phyloP scores from a whole-genome alignment of 2,113 vertebrate genomes.

The Pollachius pollachius region DNA sequence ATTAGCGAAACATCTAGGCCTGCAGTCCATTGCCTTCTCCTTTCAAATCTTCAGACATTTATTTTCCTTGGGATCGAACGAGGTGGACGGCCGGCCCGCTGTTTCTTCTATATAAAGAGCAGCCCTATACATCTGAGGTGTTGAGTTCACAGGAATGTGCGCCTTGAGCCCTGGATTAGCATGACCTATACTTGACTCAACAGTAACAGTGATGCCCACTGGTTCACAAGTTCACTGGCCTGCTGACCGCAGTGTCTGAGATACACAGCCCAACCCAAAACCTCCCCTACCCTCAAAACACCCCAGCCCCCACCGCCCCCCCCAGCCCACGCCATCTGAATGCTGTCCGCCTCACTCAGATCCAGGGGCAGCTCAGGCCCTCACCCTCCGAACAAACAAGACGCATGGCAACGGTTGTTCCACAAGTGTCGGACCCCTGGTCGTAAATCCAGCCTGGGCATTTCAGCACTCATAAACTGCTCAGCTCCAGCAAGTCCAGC shows the following conservation, averaged over 20 bases:
- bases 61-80: slow-evolving; percentile 6
- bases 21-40: neutral
- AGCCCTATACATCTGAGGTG: slow-evolving; percentile 50
- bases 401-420: slow-evolving; percentile 3
- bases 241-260: slow-evolving; percentile 44
- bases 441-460: slow-evolving; percentile 54
- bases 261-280: slow-evolving; percentile 1
- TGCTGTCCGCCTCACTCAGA: neutral
- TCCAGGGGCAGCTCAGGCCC: neutral
- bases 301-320: slow-evolving; percentile 5
- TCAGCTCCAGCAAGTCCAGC: slow-evolving; percentile 42
- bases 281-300: slow-evolving; percentile 4
- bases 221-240: slow-evolving; percentile 55
- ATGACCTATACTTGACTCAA: slow-evolving; percentile 61
- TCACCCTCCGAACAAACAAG: slow-evolving; percentile 3
- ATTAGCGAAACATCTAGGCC: too few species aligned
- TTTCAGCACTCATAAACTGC: slow-evolving; percentile 51
- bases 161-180: slow-evolving; percentile 56
- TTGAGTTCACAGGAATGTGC: slow-evolving; percentile 47
- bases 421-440: slow-evolving; percentile 33
- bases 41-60: neutral
- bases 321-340: neutral
- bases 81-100: neutral
- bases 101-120: slow-evolving; percentile 24
- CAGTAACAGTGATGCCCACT: slow-evolving; percentile 35